A percentile compares a stretch with the other conserved stretches of the same genome.
These are phyloP conservation scores for Myiozetetes cayanensis DNA, from an alignment of 2,113 vertebrate species.

Conservation along the genomic window DNA sequence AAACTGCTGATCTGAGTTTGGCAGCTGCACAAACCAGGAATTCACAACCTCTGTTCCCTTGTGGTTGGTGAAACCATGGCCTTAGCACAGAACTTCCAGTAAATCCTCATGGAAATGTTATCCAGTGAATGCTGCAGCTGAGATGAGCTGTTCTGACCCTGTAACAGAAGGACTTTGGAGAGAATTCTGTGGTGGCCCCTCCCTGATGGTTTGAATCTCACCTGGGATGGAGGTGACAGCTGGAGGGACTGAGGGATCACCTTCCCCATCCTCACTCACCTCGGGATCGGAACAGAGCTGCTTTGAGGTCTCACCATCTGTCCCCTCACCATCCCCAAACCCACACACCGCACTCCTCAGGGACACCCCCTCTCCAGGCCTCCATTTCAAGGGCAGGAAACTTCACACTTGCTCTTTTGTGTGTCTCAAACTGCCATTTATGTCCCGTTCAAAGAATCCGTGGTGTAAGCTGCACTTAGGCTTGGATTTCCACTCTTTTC, in stretches of 20 bases:
- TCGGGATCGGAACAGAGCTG: not conserved
- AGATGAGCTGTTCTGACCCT: not conserved
- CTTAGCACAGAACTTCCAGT: not conserved
- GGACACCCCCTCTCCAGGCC: fast-evolving
- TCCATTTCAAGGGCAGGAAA: not conserved
- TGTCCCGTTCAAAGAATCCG: not conserved
- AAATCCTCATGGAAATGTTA: not conserved
- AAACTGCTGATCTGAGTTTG: fast-evolving
- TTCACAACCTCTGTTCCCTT: fast-evolving
- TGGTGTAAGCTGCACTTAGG: not conserved
- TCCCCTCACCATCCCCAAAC: not conserved
- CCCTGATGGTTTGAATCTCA: not conserved
- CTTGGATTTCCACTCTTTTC: not conserved
- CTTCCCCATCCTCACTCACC: not conserved
- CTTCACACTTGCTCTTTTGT: not conserved
- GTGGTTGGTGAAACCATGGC: not conserved
- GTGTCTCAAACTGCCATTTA: not conserved
- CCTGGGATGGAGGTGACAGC: not conserved
- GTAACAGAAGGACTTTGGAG: not conserved
- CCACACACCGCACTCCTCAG: fast-evolving
- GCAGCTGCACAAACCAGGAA: not conserved
- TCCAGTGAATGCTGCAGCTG: not conserved
- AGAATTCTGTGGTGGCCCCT: not conserved
- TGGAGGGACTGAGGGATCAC: not conserved
- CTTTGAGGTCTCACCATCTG: not conserved